phyloP scores from a whole-genome alignment of 2,797 vertebrate genomes.

The Tauraco hartlaubi region DNA sequence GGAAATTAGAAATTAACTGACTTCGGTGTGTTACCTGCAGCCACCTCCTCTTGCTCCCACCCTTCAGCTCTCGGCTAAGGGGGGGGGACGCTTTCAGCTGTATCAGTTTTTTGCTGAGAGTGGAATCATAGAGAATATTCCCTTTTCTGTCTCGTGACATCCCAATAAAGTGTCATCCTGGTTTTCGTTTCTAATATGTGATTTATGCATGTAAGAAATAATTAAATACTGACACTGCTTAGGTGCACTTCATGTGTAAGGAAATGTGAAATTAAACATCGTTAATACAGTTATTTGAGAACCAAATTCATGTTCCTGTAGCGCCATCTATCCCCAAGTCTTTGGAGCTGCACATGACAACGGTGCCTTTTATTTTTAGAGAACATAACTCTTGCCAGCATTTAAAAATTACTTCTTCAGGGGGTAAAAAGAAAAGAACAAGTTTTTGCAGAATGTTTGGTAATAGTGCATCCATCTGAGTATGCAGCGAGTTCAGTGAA shows the following conservation, averaged over 20 bases:
- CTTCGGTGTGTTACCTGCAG: not conserved
- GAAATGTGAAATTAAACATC: not conserved
- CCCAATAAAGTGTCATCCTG: not conserved
- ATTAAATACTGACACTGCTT: not conserved
- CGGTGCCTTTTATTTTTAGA: too few relatives aligned
- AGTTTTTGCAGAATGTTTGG: not conserved
- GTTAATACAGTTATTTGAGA: not conserved
- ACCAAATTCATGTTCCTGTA: not conserved
- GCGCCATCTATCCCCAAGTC: constrained; percentile 28
- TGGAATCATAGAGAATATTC: not conserved
- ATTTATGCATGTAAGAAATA: not conserved
- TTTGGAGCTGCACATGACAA: not conserved
- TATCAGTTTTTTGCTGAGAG: not conserved
- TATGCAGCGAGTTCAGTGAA: not conserved
- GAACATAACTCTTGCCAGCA: not conserved
- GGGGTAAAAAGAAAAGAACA: too few relatives aligned
- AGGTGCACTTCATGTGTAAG: not conserved
- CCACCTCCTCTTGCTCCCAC: not conserved
- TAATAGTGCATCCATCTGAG: not conserved
- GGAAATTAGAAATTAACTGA: not conserved
- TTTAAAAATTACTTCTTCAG: not conserved
- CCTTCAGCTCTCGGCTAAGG: not conserved
- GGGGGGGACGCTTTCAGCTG: not conserved
- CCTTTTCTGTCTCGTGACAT: rapidly evolving
- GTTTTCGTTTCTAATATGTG: not conserved